Evolutionary conservation across 2,797 vertebrate species (phyloP), one percentile per base, ranked within the genome.

Genomic region (Leptodactylus fallax): DNA sequence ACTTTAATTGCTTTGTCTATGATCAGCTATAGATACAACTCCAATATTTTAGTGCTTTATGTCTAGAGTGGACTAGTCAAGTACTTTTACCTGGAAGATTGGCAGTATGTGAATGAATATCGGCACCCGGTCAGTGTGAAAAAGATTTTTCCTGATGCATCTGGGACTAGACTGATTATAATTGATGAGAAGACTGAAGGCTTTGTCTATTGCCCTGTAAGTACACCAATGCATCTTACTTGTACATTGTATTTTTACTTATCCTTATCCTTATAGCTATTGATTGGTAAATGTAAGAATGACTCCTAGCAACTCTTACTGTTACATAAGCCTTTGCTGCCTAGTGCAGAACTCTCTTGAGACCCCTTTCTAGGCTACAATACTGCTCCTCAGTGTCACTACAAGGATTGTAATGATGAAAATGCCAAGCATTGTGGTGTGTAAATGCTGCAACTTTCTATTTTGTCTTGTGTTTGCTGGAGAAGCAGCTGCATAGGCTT

Each of bases 141-240:
- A 89, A 99, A 97, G 93, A 94, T 99, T 89, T 98, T 98, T 91
- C 98, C 97, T 45, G 97, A 99, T 92, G 93, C 96, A 79, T 97
- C 93, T 85, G 97, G 98, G 87, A 97, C 97, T 10, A 95, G 91
- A 88, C 90, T 99, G 90, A 95, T 96, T 93, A 97, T 99, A 91
- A 98, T 98, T 82, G 97, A 99, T 90, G 96, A 99, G 91, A 98
- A 98, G 94, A 97, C 96, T 53, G 94, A 97, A 27, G 97, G 98
- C 90, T 99, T 98, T 94, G 93, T 99, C 90, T 97, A 97, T 88
- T 97, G 96, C 85, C 96, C 97, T 19, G 96, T 97, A 94, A 96
- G 95, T 94, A 77, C 53, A 17, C 8, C 3, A 7, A 21, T 72
- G 9, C 9, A 1, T 21, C 17, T 36, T 49, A 72, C 16, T 10